Evolutionary conservation across 2,888 invertebrate species (phyloP), one percentile per base, ranked within the genome.

Genomic region (Rhabditophanes sp.): DNA sequence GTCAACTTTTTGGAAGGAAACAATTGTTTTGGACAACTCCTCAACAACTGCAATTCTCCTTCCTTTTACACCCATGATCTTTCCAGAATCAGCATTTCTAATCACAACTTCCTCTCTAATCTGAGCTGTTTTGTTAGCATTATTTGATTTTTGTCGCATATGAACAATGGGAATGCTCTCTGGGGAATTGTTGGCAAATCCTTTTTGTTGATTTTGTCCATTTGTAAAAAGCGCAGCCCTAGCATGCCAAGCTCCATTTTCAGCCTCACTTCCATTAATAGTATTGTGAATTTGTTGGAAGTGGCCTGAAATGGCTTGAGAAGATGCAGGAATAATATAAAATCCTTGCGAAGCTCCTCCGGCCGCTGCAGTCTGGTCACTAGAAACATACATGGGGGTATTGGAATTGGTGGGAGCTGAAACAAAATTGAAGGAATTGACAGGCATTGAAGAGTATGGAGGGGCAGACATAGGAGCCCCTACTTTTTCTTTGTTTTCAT

Each of bases 11-110:
- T 88, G 87, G 77, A 88, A 88, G 70, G 87, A 87, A 75, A 88
- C 87, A 71, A 88, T 83, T 68, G 87, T 87, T 74, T 85, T 84
- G 74, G 84, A 85, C 73, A 88, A 78, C 74, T 87, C 85, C 75
- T 88, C 88, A 72, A 88, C 88, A 79, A 87, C 83, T 75, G 87
- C 87, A 72, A 88, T 85, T 70, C 88, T 76, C 67, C 87, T 77
- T 69, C 88, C 88, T 75, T 85, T 85, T 77, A 87, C 85, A 75
- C 87, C 87, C 87, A 87, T 87, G 75, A 87, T 85, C 79, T 87
- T 87, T 64, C 87, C 87, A 32, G 84, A 85, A 70, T 87, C 87
- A 43, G 83, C 81, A 68, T 87, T 87, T 49, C 84, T 75, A 61
- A 88, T 88, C 43, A 85, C 80, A 45, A 85, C 81, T 70, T 88